Base-by-base conservation (phyloP, 2,888 invertebrate species). In the Tromatobia lineatoria region DNA sequence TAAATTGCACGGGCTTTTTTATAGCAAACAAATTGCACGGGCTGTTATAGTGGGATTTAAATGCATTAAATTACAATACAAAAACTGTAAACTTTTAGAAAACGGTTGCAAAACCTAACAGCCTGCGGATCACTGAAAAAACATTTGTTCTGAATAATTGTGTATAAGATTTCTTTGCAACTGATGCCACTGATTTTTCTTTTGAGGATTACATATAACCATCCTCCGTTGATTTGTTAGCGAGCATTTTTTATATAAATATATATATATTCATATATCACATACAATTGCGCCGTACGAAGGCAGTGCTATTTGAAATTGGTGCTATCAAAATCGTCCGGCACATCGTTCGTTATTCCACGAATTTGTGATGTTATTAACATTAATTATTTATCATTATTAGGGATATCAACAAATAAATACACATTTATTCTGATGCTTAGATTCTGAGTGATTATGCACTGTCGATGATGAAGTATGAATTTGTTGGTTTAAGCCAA, bases 241-340 rank as follows among this genome's bases (percentile, higher is more conserved):
- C 61, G 59, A 59, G 34, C 23, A 29, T 71, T 52, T 67, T 50
- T 69, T 59, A 52, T 13, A 66, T 50, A 78, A 61, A 73, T 47
- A 73, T 59, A 74, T 79, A 82, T 82, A 83, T 80, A 77, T 70
- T 79, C 71, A 78, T 85, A 83, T 88, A 89, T 89, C 88, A 90
- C 88, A 89, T 86, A 88, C 86, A 87, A 83, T 86, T 86, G 86
- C 85, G 83, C 78, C 76, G 87, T 85, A 73, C 84, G 82, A 84
- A 87, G 90, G 90, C 90, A 90, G 89, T 90, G 88, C 87, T 86
- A 79, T 81, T 79, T 81, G 64, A 87, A 85, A 66, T 80, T 34
- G 71, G 80, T 84, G 83, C 83, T 80, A 64, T 78, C 47, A 80
- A 74, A 78, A 80, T 78, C 74, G 80, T 74, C 74, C 77, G 80